These are phyloP conservation scores for Clarias macrocephalus DNA, from an alignment of 2,113 vertebrate species.

Conservation along the genomic window DNA sequence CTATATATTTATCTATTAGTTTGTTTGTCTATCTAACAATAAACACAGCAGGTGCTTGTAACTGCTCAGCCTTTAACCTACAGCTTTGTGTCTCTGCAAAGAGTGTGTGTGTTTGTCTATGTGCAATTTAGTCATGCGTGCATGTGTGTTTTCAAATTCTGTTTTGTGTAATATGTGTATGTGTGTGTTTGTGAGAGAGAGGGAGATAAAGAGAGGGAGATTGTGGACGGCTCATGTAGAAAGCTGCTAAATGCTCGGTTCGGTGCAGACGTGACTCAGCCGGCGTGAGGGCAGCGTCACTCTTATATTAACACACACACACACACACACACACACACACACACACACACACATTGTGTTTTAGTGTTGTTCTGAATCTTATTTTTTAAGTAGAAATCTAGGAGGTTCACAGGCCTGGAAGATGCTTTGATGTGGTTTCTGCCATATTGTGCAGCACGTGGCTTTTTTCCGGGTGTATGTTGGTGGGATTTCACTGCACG, in stretches of 20 bases:
- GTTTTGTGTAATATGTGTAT: neutral
- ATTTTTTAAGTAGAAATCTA: too few species aligned
- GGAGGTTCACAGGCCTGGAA: neutral
- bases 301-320: neutral
- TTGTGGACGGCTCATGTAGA: neutral
- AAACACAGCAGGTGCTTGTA: too few species aligned
- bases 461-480: neutral
- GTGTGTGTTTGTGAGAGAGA: neutral
- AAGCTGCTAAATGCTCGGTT: neutral
- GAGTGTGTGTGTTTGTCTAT: neutral
- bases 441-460: neutral
- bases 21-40: neutral
- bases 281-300: neutral
- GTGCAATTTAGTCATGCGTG: neutral
- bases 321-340: too few species aligned
- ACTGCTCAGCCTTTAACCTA: too few species aligned
- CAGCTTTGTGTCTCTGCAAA: neutral
- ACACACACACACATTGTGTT: neutral
- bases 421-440: neutral
- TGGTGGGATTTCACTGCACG: neutral
- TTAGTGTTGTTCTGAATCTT: neutral
- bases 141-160: neutral
- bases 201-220: neutral
- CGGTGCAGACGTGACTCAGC: slow-evolving; percentile 8
- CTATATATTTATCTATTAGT: neutral